Base-by-base conservation (phyloP, 2,797 vertebrate genomes). In the Channallabes apus region DNA sequence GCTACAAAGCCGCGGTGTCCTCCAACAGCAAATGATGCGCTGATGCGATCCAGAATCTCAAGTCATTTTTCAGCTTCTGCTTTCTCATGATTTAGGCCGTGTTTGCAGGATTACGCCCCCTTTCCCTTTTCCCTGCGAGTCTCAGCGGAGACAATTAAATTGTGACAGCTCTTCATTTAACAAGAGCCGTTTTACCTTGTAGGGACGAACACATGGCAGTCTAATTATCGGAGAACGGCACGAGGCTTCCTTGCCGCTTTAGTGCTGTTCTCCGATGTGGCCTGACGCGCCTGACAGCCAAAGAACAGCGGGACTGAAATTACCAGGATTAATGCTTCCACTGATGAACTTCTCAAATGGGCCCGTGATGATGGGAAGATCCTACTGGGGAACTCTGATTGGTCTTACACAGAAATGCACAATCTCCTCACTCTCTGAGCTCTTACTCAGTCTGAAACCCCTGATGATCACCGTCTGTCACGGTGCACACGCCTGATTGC, bases 91-190 rank as follows among this genome's bases (percentile, higher is more conserved):
- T 88, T 85, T 86, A 90, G 83, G 80, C 87, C 89, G 87, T 89
- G 87, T 92, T 91, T 90, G 84, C 90, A 89, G 84, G 87, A 92
- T 87, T 89, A 82, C 77, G 86, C 80, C 72, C 87, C 83, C 80
- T 58, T 84, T 87, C 72, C 89, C 88, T 90, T 88, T 90, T 83
- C 89, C 76, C 80, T 83, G 79, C 51, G 85, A 84, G 90, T 86
- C 93, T 93, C 93, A 88, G 93, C 32, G 89, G 93, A 94, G 93
- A 93, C 93, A 94, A 94, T 94, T 95, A 95, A 92, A 93, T 89
- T 90, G 91, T 94, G 94, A 94, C 94, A 95, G 93, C 91, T 90
- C 91, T 92, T 94, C 92, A 93, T 94, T 93, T 93, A 93, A 92
- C 92, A 93, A 92, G 90, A 87, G 87, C 90, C 88, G 89, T 91